Evolutionary conservation across 2,797 vertebrate species (phyloP), one percentile per base, ranked within the genome.

Genomic region (Enteromius treurensis): DNA sequence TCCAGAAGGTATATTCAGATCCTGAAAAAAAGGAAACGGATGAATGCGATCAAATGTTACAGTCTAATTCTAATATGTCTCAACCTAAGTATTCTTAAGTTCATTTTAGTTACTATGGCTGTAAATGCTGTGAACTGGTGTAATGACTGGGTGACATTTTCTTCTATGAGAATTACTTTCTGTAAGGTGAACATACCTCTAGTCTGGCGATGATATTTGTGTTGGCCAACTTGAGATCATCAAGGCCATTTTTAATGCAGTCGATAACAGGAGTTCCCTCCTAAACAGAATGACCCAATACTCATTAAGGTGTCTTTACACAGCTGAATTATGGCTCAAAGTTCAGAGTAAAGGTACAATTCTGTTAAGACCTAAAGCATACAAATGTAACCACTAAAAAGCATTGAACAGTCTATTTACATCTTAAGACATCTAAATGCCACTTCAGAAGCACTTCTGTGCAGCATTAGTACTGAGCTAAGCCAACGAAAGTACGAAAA

Each of bases 211-310:
- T 26, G n/a, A 47, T 15, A 32, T 17, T 3, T 64, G 62, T 64
- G 1, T 19, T 0, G 2, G 0, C 17, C 1, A 64, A 8, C 1
- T 32, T 64, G 62, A 64, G 62, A 17, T 64, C 0, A 2, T 0
- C 6, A 17, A 64, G 62, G 29, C 62, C 62, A 0, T 32, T 7
- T 64, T 32, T 3, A 32, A 64, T 32, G 62, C 62, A 64, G 0
- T 32, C 0, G 10, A 60, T 1, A 5, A 26, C 4, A 13, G n/a
- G 1, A n/a, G 55, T 60, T 26, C 5, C 4, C 26, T 3, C 15
- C 62, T 64, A 64, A 64, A 32, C 2, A 32, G 26, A 64, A 64
- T 17, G 14, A 64, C 26, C 32, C 5, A 64, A 32, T 17, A 32
- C 60, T 64, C 60, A 62, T 62, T 15, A 17, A 64, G 14, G 14